Percentiles rank a stretch among this genome's conserved stretches.
phyloP scores from a whole-genome alignment of 2,113 vertebrate species.

The Cheilinus undulatus region DNA sequence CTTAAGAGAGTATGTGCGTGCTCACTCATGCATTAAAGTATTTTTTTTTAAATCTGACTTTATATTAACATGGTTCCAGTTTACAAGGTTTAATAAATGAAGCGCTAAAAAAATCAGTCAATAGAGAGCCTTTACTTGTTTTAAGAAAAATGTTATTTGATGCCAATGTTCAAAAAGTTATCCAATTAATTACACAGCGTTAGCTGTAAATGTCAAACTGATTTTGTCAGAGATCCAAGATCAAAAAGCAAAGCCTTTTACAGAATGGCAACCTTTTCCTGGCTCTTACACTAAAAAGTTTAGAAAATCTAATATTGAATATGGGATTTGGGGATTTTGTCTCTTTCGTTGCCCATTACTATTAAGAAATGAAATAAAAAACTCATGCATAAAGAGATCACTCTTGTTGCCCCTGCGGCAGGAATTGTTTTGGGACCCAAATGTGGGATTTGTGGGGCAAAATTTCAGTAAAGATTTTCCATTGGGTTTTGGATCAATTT shows the following conservation, averaged over 20 bases:
- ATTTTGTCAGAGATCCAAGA: background rate
- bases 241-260: conserved; percentile 7
- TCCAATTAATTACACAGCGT: conserved; percentile 19
- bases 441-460: too few species aligned
- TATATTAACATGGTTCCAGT: background rate
- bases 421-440: too few species aligned
- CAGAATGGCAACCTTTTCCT: background rate
- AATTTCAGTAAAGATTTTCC: too few species aligned
- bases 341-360: conserved; percentile 13
- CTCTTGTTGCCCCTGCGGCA: too few species aligned
- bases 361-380: conserved; percentile 26
- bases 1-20: background rate
- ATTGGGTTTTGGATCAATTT: too few species aligned
- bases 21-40: conserved; percentile 5
- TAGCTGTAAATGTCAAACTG: conserved; percentile 10
- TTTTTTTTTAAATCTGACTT: background rate
- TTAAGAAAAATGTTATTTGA: conserved; percentile 11
- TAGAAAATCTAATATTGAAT: conserved; percentile 25
- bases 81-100: background rate
- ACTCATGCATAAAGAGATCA: background rate
- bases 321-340: conserved; percentile 3
- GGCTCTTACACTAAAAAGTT: conserved; percentile 18
- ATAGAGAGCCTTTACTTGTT: conserved; percentile 1
- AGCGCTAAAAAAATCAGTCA: conserved; percentile 18
- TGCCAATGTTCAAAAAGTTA: background rate